Evolutionary conservation across 37 sponge, comb jelly and placozoan species (phyloP).

Genomic region (Crambe crambe): DNA sequence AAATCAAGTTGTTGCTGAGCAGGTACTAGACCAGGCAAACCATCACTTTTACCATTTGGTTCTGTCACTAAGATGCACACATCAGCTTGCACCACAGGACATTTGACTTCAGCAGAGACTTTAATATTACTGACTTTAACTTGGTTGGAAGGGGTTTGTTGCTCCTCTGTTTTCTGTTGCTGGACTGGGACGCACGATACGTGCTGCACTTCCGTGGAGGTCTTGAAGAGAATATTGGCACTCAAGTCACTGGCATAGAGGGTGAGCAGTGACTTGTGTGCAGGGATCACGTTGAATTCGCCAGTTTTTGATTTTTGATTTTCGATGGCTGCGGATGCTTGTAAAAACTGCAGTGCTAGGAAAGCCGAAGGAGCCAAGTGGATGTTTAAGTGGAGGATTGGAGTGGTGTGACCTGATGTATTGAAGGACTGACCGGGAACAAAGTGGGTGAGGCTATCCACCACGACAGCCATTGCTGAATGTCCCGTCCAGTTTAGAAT

Average conservation of each 20-base stretch:
- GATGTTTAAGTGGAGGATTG: conserved; percentile 34
- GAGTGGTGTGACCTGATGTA: background rate
- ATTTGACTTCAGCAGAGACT: background rate
- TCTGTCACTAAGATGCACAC: conserved; percentile 20
- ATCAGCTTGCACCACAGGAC: conserved; percentile 7
- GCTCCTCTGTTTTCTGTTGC: too few species aligned
- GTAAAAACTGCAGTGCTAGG: conserved; percentile 33
- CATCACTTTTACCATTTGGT: background rate
- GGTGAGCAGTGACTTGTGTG: conserved; percentile 27
- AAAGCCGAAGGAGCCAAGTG: conserved; percentile 21
- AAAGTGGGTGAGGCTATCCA: background rate
- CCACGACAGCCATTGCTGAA: background rate
- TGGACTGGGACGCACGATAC: background rate
- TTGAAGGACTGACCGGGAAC: background rate
- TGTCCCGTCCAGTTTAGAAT: conserved; percentile 11
- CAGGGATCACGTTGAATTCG: background rate
- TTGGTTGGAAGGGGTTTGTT: too few species aligned
- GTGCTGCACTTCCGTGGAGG: background rate
- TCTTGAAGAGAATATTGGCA: conserved; percentile 9
- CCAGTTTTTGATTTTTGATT: background rate
- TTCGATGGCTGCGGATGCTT: background rate
- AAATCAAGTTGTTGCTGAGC: conserved; percentile 32
- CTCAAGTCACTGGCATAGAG: conserved; percentile 5
- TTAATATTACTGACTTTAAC: background rate
- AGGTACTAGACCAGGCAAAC: conserved; percentile 16